A percentile compares a stretch with the other conserved stretches of the same genome.
Conservation (phyloP, 2,888 invertebrate species). For the Ormyrus pomaceus region DNA sequence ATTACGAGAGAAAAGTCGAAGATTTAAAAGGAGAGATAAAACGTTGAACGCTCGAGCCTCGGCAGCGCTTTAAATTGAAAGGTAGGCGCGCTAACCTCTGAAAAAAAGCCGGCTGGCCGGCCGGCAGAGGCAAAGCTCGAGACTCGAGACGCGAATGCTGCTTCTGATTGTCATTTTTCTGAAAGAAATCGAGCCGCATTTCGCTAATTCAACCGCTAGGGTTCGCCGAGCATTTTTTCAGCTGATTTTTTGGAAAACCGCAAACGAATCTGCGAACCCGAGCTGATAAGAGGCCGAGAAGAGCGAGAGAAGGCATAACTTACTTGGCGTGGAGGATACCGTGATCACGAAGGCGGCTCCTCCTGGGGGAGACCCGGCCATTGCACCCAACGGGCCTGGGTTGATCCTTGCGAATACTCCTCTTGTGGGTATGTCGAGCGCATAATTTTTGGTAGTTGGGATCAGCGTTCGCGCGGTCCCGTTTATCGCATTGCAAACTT, state of each 20-base stretch:
- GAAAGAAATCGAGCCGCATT: constrained; percentile 18
- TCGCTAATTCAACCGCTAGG: constrained; percentile 45
- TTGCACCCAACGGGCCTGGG: constrained; percentile 80
- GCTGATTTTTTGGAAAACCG: constrained; percentile 6
- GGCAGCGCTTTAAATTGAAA: no score
- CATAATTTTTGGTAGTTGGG: constrained; percentile 81
- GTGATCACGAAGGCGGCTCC: constrained; percentile 84
- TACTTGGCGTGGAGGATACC: constrained; percentile 86
- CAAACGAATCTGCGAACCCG: constrained; percentile 3
- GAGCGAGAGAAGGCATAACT: constrained; percentile 74
- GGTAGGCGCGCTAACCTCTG: no score
- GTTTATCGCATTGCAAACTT: constrained; percentile 49
- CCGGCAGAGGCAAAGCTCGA: neutral
- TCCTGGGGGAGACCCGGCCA: constrained; percentile 80
- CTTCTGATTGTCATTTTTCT: constrained; percentile 38
- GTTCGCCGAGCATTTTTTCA: constrained; percentile 48
- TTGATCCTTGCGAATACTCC: constrained; percentile 80
- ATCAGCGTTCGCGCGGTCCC: constrained; percentile 81
- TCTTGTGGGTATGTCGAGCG: constrained; percentile 80
- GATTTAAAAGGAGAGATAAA: no score
- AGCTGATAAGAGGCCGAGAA: constrained; percentile 40
- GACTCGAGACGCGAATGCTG: neutral
- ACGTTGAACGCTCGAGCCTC: no score
- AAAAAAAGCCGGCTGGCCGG: no score
- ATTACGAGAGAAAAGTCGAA: no score